Conservation (phyloP, 92 coral and sea anemone genomes). For the Anthopleura xanthogrammica region DNA sequence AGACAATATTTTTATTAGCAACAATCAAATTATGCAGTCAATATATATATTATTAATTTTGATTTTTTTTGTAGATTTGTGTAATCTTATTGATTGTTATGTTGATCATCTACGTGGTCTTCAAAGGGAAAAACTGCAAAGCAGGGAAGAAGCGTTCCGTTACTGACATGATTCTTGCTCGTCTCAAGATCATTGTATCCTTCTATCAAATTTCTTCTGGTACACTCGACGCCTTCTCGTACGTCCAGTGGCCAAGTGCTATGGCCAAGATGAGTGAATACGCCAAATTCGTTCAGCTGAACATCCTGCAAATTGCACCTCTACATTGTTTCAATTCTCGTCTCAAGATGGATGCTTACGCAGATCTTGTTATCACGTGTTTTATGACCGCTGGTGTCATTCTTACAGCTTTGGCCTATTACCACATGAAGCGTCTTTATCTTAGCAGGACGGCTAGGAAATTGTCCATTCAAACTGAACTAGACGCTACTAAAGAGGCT, state of each 20-base stretch:
- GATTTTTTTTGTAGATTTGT: conserved; percentile 1
- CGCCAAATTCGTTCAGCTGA: conserved; percentile 63
- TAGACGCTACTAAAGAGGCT: conserved; percentile 34
- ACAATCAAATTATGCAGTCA: no score
- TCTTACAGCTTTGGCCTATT: conserved; percentile 21
- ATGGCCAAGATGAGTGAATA: conserved; percentile 47
- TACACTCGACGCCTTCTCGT: conserved; percentile 59
- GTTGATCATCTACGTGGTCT: conserved; percentile 33
- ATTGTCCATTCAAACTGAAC: background rate
- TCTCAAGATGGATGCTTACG: conserved; percentile 45
- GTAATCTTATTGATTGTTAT: conserved; percentile 3
- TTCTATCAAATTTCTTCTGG: conserved; percentile 49
- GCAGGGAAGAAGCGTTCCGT: conserved; percentile 25
- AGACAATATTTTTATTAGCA: no score
- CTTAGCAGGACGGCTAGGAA: conserved; percentile 9
- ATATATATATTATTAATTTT: no score
- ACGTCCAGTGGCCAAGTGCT: conserved; percentile 63
- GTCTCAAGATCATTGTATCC: conserved; percentile 53
- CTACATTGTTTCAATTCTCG: conserved; percentile 45
- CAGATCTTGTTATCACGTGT: conserved; percentile 31
- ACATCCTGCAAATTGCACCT: conserved; percentile 60
- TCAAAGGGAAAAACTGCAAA: conserved; percentile 37
- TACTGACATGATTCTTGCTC: conserved; percentile 52
- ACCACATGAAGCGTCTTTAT: conserved; percentile 5
- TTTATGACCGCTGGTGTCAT: conserved; percentile 28